phyloP scores from a whole-genome alignment of 2,113 vertebrate genomes.

The Lota lota region DNA sequence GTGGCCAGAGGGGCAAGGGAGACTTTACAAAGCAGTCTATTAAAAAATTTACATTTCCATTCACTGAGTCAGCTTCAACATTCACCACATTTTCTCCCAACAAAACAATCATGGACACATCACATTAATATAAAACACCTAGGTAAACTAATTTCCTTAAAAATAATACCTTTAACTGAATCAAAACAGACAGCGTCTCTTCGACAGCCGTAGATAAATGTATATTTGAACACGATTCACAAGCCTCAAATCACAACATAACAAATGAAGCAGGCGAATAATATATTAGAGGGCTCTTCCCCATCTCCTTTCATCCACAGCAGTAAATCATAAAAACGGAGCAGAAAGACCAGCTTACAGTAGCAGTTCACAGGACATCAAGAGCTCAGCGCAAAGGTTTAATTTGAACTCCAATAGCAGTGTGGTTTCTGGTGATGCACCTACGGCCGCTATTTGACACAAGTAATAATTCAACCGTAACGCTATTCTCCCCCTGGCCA shows the following conservation, averaged over 20 bases:
- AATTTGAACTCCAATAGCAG: too few species aligned
- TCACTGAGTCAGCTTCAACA: constrained; percentile 58
- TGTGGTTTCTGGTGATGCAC: too few species aligned
- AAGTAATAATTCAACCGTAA: neutral
- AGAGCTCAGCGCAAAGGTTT: too few species aligned
- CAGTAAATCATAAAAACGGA: constrained; percentile 17
- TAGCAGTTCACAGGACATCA: too few species aligned
- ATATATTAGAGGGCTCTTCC: constrained; percentile 18
- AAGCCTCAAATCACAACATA: constrained; percentile 45
- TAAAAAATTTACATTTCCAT: constrained; percentile 49
- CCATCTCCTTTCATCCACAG: constrained; percentile 29
- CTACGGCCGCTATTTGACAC: too few species aligned
- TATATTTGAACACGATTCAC: constrained; percentile 36
- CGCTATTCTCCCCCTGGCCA: neutral
- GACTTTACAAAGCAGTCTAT: constrained; percentile 54
- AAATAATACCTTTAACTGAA: constrained; percentile 31
- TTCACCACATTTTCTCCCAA: constrained; percentile 49
- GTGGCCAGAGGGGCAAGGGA: constrained; percentile 39
- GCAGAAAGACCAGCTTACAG: too few species aligned
- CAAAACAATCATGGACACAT: constrained; percentile 42
- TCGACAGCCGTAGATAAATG: constrained; percentile 12
- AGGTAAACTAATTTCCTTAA: constrained; percentile 27
- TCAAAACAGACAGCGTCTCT: constrained; percentile 13
- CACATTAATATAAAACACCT: constrained; percentile 37
- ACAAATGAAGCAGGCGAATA: constrained; percentile 21